Evolutionary conservation across 2,797 vertebrate genomes (phyloP).

Genomic region (Enteromius mattozi): DNA sequence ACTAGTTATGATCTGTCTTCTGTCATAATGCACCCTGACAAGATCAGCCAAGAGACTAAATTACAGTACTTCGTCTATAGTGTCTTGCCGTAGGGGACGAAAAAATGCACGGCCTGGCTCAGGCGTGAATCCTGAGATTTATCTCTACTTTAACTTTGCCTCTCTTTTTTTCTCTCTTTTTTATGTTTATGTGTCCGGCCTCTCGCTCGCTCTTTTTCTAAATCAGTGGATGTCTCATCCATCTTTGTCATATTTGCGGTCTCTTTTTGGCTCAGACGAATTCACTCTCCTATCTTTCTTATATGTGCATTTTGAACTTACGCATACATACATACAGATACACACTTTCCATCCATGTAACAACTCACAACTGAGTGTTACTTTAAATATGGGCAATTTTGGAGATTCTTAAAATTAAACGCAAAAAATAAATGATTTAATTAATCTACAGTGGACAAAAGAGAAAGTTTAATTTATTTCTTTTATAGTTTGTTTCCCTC

Average conservation of each 20-base stretch:
- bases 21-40: conserved; percentile 55
- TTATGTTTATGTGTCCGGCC: conserved; percentile 69
- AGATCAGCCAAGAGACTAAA: conserved; percentile 50
- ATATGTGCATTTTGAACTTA: background rate
- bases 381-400: background rate
- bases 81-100: conserved; percentile 4
- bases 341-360: background rate
- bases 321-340: background rate
- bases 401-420: background rate
- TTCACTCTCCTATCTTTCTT: conserved; percentile 15
- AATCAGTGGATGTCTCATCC: conserved; percentile 45
- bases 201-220: conserved; percentile 40
- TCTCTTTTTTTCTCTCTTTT: conserved; percentile 20
- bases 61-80: conserved; percentile 45
- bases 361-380: background rate
- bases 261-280: conserved; percentile 4
- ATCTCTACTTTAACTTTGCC: conserved; percentile 17
- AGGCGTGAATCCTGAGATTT: conserved; percentile 26
- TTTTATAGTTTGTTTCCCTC: background rate
- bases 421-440: background rate
- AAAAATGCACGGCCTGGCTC: background rate
- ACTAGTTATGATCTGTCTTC: conserved; percentile 56
- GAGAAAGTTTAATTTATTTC: background rate
- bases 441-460: background rate
- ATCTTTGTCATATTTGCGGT: conserved; percentile 49